These are phyloP conservation scores for Eilema depressum DNA, from an alignment of 2,888 invertebrate species.

Conservation along the genomic window DNA sequence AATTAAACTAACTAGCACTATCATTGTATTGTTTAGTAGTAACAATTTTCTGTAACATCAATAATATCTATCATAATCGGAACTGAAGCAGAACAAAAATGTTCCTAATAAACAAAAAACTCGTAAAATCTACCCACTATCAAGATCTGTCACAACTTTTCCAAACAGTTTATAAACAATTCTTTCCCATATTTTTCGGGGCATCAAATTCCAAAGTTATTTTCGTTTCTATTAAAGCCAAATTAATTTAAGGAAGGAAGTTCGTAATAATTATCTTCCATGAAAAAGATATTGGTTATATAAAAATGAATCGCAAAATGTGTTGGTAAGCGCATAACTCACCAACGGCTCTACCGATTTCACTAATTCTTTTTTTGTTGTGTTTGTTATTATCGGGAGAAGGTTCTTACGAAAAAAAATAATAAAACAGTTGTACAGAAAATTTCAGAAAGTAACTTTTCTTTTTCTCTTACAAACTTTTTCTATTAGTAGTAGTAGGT, in stretches of 20 bases:
- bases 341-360: too few relatives aligned
- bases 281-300: conserved; percentile 59
- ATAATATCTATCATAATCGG: neutral
- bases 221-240: conserved; percentile 48
- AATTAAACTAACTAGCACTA: too few relatives aligned
- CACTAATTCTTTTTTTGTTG: too few relatives aligned
- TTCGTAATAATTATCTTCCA: conserved; percentile 59
- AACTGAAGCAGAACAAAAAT: neutral
- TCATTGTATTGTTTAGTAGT: neutral
- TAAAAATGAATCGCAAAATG: too few relatives aligned
- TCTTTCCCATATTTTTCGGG: conserved; percentile 41
- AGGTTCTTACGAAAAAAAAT: too few relatives aligned
- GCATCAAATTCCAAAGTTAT: conserved; percentile 44
- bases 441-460: too few relatives aligned
- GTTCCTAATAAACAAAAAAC: conserved; percentile 27
- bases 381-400: too few relatives aligned
- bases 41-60: neutral
- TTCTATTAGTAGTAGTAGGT: too few relatives aligned
- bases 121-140: conserved; percentile 32
- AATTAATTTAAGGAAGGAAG: conserved; percentile 59
- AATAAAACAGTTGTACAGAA: too few relatives aligned
- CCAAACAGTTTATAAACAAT: conserved; percentile 40
- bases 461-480: too few relatives aligned
- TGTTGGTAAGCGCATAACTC: too few relatives aligned
- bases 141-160: conserved; percentile 38